Percentiles rank a stretch among this genome's conserved stretches.
phyloP scores from a whole-genome alignment of 1,140 invertebrate species.

The Drosophila repleta region DNA sequence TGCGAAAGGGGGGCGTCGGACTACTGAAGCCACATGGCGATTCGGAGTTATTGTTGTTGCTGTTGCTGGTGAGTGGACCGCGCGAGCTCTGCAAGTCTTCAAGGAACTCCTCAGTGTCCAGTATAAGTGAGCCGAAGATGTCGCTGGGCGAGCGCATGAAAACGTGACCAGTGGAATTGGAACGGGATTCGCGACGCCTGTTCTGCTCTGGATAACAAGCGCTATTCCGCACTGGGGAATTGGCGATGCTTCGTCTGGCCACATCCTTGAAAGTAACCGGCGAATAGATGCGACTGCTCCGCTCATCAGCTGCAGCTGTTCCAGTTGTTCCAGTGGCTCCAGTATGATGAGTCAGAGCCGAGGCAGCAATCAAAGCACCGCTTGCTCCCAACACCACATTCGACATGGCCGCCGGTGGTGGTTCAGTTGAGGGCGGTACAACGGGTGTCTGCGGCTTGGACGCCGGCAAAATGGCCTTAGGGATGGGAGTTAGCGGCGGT shows the following conservation, averaged over 20 bases:
- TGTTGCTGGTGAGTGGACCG: conserved; percentile 42
- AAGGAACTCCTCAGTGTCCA: conserved; percentile 86
- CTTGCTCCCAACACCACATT: conserved; percentile 52
- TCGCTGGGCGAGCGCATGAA: conserved; percentile 84
- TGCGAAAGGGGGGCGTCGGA: conserved; percentile 74
- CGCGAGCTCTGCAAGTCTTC: conserved; percentile 84
- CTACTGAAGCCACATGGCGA: conserved; percentile 71
- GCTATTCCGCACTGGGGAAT: conserved; percentile 87
- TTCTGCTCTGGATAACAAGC: conserved; percentile 51
- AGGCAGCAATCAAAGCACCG: conserved; percentile 47
- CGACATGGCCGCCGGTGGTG: conserved; percentile 29
- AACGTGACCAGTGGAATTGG: conserved; percentile 85
- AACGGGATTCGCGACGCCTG: conserved; percentile 85
- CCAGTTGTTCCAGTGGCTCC: conserved; percentile 84
- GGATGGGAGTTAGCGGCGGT: conserved; percentile 56
- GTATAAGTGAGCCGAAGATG: conserved; percentile 85
- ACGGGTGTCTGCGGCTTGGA: conserved; percentile 42
- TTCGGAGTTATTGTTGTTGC: conserved; percentile 45
- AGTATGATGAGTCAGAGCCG: conserved; percentile 55
- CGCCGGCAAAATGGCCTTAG: conserved; percentile 46
- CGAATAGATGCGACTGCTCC: conserved; percentile 88
- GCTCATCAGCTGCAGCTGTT: conserved; percentile 85
- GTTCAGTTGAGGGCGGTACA: conserved; percentile 22
- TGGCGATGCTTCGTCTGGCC: conserved; percentile 89
- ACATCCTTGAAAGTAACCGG: conserved; percentile 94